These are phyloP conservation scores for Andrena fulva DNA, from an alignment of 2,888 invertebrate species.

Conservation along the genomic window DNA sequence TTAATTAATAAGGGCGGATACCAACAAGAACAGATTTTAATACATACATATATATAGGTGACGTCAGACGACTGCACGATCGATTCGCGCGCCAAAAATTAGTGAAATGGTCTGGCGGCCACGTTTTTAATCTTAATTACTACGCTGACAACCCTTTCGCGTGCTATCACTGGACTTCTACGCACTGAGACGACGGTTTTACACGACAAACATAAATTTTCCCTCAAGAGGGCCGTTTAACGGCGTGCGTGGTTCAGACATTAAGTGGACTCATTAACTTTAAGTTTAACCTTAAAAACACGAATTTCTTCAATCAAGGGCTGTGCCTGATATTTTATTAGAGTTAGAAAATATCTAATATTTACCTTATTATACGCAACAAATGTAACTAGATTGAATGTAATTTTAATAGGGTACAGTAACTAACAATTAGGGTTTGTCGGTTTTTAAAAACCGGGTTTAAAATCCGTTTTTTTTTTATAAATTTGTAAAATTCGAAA, in stretches of 20 bases:
- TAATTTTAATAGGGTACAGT: no score
- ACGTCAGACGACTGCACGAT: conserved; percentile 39
- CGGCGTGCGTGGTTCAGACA: neutral
- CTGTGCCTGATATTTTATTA: neutral
- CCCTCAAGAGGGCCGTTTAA: no score
- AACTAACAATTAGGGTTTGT: no score
- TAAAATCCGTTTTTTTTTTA: no score
- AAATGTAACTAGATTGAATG: no score
- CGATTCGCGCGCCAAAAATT: conserved; percentile 43
- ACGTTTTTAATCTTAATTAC: conserved; percentile 40
- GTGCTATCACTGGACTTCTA: neutral
- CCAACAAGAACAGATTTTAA: neutral
- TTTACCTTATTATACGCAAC: no score
- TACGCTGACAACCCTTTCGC: conserved; percentile 1
- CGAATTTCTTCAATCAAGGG: neutral
- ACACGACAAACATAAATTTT: neutral
- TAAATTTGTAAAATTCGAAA: no score
- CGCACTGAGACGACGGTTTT: neutral
- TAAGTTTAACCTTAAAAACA: neutral
- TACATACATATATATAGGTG: conserved; percentile 1
- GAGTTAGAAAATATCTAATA: neutral
- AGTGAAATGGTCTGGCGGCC: conserved; percentile 13
- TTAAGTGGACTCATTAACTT: no score
- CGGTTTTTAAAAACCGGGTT: no score
- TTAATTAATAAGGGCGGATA: neutral